These are phyloP conservation scores for Microtus pennsylvanicus DNA, from an alignment of 2,113 vertebrate species.

Conservation along the genomic window DNA sequence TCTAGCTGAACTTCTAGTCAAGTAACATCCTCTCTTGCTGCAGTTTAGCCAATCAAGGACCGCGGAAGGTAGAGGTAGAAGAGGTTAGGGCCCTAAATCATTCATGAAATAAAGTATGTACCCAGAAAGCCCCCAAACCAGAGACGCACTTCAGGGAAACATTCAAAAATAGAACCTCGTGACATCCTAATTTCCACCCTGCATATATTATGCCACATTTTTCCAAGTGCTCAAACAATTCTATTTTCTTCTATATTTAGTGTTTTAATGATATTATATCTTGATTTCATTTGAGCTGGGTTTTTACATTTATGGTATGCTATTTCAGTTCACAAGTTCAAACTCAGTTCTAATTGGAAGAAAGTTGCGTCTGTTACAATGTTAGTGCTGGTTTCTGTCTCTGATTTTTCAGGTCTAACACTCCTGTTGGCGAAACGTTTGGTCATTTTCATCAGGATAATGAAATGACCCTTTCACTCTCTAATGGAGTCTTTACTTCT, in stretches of 20 bases:
- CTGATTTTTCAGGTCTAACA: not conserved
- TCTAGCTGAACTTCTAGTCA: not conserved
- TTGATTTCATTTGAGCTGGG: not conserved
- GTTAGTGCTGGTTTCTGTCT: not conserved
- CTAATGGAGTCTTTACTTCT: not conserved
- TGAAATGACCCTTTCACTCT: not conserved
- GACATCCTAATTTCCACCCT: not conserved
- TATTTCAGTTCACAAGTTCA: not conserved
- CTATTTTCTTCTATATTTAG: not conserved
- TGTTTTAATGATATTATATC: not conserved
- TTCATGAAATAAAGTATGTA: not conserved
- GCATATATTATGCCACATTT: not conserved
- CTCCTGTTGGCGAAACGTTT: no score
- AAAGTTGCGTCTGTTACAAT: not conserved
- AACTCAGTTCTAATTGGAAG: not conserved
- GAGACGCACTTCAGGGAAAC: not conserved
- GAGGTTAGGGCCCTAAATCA: rapidly evolving
- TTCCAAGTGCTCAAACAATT: not conserved
- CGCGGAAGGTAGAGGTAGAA: rapidly evolving
- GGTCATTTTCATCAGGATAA: no score
- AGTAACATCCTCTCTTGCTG: not conserved
- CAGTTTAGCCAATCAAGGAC: not conserved
- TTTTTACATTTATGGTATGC: not conserved
- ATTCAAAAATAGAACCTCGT: not conserved
- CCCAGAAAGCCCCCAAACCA: not conserved